Evolutionary conservation across 2,888 invertebrate genomes (phyloP), one percentile per base, ranked within the genome.

Genomic region (Drosophila engyochracea): DNA sequence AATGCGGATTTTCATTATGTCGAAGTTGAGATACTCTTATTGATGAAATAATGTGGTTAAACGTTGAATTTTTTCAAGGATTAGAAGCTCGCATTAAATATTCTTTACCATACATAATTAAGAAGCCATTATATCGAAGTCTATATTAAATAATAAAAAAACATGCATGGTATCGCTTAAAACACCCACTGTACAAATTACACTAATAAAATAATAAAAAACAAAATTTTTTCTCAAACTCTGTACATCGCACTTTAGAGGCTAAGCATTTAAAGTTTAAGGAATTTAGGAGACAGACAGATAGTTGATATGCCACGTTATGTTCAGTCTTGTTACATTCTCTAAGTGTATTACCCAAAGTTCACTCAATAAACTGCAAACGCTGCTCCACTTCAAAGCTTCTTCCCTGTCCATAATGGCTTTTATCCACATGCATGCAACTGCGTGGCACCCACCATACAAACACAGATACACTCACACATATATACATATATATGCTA

Each of bases 351-450:
- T 39, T 57, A 7, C n/a, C n/a, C 19, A 57, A 57, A 39, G n/a
- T 39, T 57, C n/a, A 39, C 37, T 28, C 57, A 57, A 39, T 57
- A 39, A 57, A 57, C 28, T 39, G 39, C n/a, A 28, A 55, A 7
- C 37, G 35, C 4, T 10, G 47, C 53, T 44, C 47, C 54, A 19
- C 25, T 61, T 58, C 22, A 47, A 22, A 49, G 19, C 31, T 16
- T 16, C 35, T 5, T 2, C 12, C 25, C 31, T 22, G 53, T 53
- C 28, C 35, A 12, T 22, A 55, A 25, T 55, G 37, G 75, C 72
- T 78, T 86, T 88, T 80, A 76, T 68, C 76, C 77, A 60, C 88
- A 70, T 68, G 71, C 58, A 70, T 70, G 73, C 65, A 54, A 41
- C 47, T 57, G 51, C 51, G 33, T 65, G 59, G 35, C 14, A 28